Base-by-base conservation (phyloP, 2,797 vertebrate species). In the Cyclura pinguis region DNA sequence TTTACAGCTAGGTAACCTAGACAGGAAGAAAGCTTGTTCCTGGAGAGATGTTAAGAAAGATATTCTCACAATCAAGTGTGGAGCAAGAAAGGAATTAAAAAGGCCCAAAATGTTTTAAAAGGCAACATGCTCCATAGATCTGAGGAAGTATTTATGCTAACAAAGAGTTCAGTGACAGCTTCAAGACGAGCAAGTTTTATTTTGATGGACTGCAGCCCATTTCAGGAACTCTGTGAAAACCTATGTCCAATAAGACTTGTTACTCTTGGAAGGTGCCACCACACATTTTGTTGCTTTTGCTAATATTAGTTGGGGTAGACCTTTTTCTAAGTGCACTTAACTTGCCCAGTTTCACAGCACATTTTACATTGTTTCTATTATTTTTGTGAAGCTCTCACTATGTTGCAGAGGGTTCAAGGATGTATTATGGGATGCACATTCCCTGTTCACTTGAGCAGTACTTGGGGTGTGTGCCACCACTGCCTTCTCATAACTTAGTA, bases 1-100 rank as follows among this genome's bases (percentile, higher is more conserved):
- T 91, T 91, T 91, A 91, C 59, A 47, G 59, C 47, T 84, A 78
- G 13, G 59, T 87, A 87, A 87, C 85, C 57, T 69, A 74, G 57
- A 87, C 62, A 78, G 80, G 86, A 87, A 87, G 80, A 87, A 90
- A 90, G 85, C 20, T 29, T 77, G 57, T 27, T 90, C 77, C 74
- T 24, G 64, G n/a, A 77, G 59, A 91, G 85, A 91, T 83, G 59
- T 59, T 42, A 74, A 52, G 80, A 72, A 87, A 87, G 73, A 87
- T 69, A 84, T 14, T 42, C n/a, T 57, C 69, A 84, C 72, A 77
- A 67, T 62, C 47, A 84, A 87, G 87, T 84, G 57, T 87, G 35
- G 50, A 78, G 47, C 59, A 69, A n/a, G 14, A 59, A 55, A 7
- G 38, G 32, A 73, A 76, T 52, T 64, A 20, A 67, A 87, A 77